These are phyloP conservation scores for Enteromius trimaculatus DNA, from an alignment of 2,797 vertebrate species.

Conservation along the genomic window DNA sequence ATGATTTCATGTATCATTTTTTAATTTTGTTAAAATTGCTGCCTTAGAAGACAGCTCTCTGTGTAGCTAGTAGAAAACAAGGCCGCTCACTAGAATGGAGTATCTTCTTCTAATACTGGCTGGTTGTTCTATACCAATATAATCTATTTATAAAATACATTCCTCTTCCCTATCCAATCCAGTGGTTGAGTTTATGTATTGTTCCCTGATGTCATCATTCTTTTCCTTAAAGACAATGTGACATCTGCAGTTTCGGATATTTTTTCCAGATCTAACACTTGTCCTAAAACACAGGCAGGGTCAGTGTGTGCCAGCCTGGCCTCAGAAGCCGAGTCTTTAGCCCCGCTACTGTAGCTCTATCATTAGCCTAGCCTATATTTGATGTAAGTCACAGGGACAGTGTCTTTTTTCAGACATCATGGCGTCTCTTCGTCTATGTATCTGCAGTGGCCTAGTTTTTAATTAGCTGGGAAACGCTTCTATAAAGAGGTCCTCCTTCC, in stretches of 20 bases:
- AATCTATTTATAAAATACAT: not conserved
- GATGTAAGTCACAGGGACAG: slow-evolving; percentile 54
- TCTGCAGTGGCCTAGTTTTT: slow-evolving; percentile 61
- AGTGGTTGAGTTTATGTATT: not conserved
- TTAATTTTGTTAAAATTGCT: not conserved
- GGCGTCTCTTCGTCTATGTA: slow-evolving; percentile 37
- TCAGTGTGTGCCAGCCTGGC: not conserved
- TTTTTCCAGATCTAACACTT: not conserved
- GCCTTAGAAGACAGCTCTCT: not conserved
- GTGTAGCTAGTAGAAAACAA: not conserved
- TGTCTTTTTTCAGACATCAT: slow-evolving; percentile 53
- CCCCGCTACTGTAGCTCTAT: slow-evolving; percentile 38
- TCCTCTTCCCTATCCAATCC: not conserved
- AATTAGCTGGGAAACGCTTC: slow-evolving; percentile 45
- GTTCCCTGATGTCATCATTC: not conserved
- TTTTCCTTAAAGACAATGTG: not conserved
- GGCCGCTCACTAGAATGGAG: not conserved
- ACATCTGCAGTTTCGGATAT: not conserved
- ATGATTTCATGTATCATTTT: not conserved
- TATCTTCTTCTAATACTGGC: not conserved
- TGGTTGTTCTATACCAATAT: not conserved
- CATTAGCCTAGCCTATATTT: slow-evolving; percentile 46
- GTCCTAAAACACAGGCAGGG: not conserved
- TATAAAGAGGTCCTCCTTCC: slow-evolving; percentile 42
- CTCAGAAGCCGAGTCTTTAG: slow-evolving; percentile 24